A percentile compares a stretch with the other conserved stretches of the same genome.
Conservation (phyloP, 2,888 invertebrate species). For the Hofmannophila pseudospretella region DNA sequence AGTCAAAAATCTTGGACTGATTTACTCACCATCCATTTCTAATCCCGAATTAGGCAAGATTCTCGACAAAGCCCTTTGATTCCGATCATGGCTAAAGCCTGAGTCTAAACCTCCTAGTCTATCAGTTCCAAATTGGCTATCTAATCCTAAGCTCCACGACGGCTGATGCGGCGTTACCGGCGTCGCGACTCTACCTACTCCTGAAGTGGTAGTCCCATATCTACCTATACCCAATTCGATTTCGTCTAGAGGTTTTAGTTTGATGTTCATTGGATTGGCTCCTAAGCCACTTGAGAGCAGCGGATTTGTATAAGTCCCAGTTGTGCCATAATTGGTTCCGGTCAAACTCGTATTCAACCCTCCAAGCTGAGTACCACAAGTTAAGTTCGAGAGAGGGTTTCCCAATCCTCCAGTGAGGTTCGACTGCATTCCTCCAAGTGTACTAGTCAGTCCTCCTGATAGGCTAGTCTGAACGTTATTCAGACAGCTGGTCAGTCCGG, state of each 20-base stretch:
- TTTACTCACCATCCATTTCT: slow-evolving; percentile 65
- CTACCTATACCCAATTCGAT: slow-evolving; percentile 81
- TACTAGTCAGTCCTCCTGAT: slow-evolving; percentile 58
- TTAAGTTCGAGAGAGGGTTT: slow-evolving; percentile 61
- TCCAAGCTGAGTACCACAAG: slow-evolving; percentile 59
- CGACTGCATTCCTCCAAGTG: slow-evolving; percentile 63
- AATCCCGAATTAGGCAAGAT: slow-evolving; percentile 68
- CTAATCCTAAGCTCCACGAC: slow-evolving; percentile 78
- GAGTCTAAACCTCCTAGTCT: slow-evolving; percentile 75
- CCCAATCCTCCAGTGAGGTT: slow-evolving; percentile 59
- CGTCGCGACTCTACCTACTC: slow-evolving; percentile 76
- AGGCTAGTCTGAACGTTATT: slow-evolving; percentile 66
- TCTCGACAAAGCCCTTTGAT: slow-evolving; percentile 74
- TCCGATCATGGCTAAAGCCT: slow-evolving; percentile 78
- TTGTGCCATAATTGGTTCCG: slow-evolving; percentile 56
- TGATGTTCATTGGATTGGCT: slow-evolving; percentile 78
- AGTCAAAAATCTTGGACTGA: slow-evolving; percentile 7
- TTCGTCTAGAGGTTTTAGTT: slow-evolving; percentile 85
- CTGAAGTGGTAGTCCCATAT: slow-evolving; percentile 63
- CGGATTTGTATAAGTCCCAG: slow-evolving; percentile 82
- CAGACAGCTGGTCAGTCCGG: slow-evolving; percentile 62
- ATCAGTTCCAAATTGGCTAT: slow-evolving; percentile 79
- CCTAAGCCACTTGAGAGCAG: slow-evolving; percentile 78
- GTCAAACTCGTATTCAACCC: slow-evolving; percentile 61
- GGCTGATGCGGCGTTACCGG: slow-evolving; percentile 82